Evolutionary conservation across 1,140 invertebrate species (phyloP), one percentile per base, ranked within the genome.

Genomic region (Plectrocnemia conspersa): DNA sequence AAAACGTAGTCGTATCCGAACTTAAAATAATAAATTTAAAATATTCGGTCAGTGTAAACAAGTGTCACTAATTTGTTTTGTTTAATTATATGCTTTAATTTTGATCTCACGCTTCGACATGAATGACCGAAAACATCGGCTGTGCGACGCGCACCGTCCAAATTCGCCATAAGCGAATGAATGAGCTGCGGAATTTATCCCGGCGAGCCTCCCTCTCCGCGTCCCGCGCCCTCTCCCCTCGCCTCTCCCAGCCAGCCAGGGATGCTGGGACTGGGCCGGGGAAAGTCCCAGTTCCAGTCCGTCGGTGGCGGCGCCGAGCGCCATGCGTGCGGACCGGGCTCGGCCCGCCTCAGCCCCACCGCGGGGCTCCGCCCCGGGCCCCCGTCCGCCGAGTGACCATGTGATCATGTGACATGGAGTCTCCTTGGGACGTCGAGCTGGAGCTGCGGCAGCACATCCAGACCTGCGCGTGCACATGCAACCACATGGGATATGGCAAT

Each of bases 401-500:
- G 7, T 9, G 9, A 18, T 59, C 56, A 66, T 66, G 65, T 65
- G 66, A 66, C 68, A 75, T 75, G 73, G 73, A 75, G 69, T 66
- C 72, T 58, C 73, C 72, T 50, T 75, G 73, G 73, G 73, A 75
- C 63, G 66, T 74, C 52, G 73, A 75, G 64, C 68, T 75, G 56
- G 87, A 91, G 74, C 81, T 91, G 69, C 79, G 87, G 66, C 80
- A 86, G 72, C 89, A 91, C 77, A 89, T 91, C 69, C 84, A 89
- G 71, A 82, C 82, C 65, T 91, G 89, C 71, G 82, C 86, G 53
- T 91, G 89, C 76, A 86, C 86, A 63, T 91, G 89, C 77, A 87
- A 90, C 77, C 89, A 91, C 78, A 88, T 91, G 86, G 89, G 89
- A 68, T 91, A 89, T 72, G 89, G 89, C 59, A 90, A 90, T 77